Conservation (phyloP, 2,888 invertebrate species). For the Zaprionus lineosus region DNA sequence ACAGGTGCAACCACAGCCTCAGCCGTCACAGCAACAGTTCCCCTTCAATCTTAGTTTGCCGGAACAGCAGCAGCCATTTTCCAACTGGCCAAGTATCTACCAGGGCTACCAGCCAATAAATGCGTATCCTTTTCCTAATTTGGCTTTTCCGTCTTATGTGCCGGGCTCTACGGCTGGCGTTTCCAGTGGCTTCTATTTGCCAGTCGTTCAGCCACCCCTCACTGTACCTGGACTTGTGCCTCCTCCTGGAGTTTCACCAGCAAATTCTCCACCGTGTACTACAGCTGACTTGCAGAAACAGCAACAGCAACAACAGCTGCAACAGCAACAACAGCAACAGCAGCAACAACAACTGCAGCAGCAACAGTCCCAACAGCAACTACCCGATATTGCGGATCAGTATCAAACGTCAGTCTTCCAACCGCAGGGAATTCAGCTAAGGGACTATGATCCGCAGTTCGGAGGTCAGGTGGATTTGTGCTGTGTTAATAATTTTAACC, state of each 20-base stretch:
- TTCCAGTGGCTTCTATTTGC: conserved; percentile 34
- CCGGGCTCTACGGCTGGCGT: no score
- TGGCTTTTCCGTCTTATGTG: conserved; percentile 10
- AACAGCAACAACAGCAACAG: conserved; percentile 14
- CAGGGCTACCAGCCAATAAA: conserved; percentile 6
- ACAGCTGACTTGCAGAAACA: conserved; percentile 8
- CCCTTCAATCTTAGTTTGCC: conserved; percentile 20
- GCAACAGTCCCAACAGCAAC: conserved; percentile 41
- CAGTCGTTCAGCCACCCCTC: conserved; percentile 5
- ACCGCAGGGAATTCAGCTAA: conserved; percentile 44
- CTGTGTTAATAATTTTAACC: conserved; percentile 82
- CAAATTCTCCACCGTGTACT: conserved; percentile 25
- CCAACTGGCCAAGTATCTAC: conserved; percentile 7
- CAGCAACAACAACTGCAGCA: conserved; percentile 16
- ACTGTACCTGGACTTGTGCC: no score
- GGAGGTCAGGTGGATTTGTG: conserved; percentile 77
- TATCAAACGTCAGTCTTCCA: conserved; percentile 61
- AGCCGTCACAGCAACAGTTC: conserved; percentile 1
- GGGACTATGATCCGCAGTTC: conserved; percentile 62
- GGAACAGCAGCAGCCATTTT: conserved; percentile 17
- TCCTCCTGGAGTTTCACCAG: neutral
- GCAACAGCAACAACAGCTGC: conserved; percentile 17
- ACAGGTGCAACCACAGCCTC: neutral
- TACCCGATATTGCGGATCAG: conserved; percentile 60
- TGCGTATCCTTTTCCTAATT: conserved; percentile 7